Percentiles rank a stretch among this genome's conserved stretches.
Conservation (phyloP, 2,888 invertebrate species). For the Leucophora obtusa region DNA sequence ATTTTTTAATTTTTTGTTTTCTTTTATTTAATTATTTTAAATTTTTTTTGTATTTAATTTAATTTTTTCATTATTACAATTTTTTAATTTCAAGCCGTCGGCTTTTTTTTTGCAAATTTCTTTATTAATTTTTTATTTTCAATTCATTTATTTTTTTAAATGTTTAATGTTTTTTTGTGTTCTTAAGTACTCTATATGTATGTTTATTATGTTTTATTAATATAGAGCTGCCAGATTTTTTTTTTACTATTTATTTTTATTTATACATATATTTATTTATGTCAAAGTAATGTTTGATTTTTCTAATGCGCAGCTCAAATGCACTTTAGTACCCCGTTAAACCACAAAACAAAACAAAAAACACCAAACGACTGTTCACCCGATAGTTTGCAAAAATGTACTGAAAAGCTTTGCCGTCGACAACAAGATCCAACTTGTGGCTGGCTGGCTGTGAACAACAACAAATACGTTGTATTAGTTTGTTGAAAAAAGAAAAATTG, state of each 20-base stretch:
- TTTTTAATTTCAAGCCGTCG: neutral
- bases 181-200: neutral
- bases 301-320: constrained; percentile 59
- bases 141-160: neutral
- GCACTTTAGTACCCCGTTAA: constrained; percentile 54
- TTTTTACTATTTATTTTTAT: neutral
- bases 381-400: constrained; percentile 53
- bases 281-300: constrained; percentile 11
- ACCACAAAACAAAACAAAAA: constrained; percentile 5
- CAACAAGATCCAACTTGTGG: constrained; percentile 60
- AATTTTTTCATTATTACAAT: too few relatives aligned
- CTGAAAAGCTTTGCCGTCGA: constrained; percentile 45
- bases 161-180: neutral
- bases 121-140: too few relatives aligned
- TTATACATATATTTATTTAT: neutral
- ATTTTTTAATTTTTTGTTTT: too few relatives aligned
- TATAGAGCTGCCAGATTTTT: neutral
- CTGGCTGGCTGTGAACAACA: constrained; percentile 48
- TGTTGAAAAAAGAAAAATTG: constrained; percentile 21
- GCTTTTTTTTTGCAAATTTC: neutral
- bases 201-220: too few relatives aligned
- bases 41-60: too few relatives aligned
- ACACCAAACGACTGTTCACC: constrained; percentile 34
- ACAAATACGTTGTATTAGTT: constrained; percentile 48
- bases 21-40: too few relatives aligned